A percentile compares a stretch with the other conserved stretches of the same genome.
Evolutionary conservation across 2,113 vertebrate genomes (phyloP).

Genomic region (Ginglymostoma cirratum): DNA sequence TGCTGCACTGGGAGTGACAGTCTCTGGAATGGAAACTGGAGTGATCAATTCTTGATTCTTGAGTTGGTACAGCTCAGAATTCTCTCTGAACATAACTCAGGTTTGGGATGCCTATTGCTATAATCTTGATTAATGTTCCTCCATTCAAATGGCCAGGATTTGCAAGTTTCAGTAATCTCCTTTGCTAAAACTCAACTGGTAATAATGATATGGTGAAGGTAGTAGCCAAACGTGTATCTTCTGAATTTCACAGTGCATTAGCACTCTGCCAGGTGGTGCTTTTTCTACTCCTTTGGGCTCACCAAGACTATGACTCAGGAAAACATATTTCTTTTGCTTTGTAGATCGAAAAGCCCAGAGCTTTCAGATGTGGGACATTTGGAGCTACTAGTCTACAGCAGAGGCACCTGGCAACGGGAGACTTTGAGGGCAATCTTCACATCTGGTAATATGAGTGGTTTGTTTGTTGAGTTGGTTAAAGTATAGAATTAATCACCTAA

Average conservation of each 20-base stretch:
- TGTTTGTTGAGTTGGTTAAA: background rate
- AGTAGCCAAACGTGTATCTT: background rate
- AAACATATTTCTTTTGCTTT: background rate
- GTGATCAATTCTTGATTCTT: background rate
- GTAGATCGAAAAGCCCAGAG: slow-evolving; percentile 26
- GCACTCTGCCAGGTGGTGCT: background rate
- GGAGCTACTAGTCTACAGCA: slow-evolving; percentile 26
- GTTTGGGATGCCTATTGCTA: background rate
- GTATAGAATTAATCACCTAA: background rate
- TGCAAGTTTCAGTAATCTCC: background rate
- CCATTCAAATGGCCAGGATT: background rate
- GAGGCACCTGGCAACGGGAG: slow-evolving; percentile 37
- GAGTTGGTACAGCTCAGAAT: background rate
- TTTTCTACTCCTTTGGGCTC: background rate
- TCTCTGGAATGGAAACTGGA: background rate
- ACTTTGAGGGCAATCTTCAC: slow-evolving; percentile 33
- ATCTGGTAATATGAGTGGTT: slow-evolving; percentile 16
- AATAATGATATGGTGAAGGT: background rate
- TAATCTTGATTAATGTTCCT: background rate
- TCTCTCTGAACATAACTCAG: background rate
- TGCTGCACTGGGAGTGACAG: background rate
- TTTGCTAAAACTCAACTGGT: background rate
- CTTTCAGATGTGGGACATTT: slow-evolving; percentile 34
- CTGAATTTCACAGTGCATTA: background rate
- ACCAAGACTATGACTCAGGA: background rate